These are phyloP conservation scores for Antennarius striatus DNA, from an alignment of 2,113 vertebrate genomes.

Conservation along the genomic window DNA sequence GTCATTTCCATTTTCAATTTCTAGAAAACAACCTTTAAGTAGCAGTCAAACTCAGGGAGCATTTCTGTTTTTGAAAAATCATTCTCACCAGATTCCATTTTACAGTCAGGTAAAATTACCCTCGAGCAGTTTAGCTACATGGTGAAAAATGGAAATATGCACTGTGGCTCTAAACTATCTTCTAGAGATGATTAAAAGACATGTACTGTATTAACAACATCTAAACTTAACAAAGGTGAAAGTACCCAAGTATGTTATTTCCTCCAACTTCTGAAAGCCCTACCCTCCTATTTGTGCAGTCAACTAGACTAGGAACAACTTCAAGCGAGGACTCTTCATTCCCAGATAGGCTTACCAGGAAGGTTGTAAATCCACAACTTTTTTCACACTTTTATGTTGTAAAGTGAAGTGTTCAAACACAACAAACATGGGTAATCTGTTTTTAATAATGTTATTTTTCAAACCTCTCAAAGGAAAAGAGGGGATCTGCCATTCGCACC, in stretches of 20 bases:
- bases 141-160: constrained; percentile 44
- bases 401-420: constrained; percentile 56
- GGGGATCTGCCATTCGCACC: constrained; percentile 6
- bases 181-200: constrained; percentile 49
- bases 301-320: constrained; percentile 63
- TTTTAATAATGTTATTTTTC: constrained; percentile 56
- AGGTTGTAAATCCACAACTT: not conserved
- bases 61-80: not conserved
- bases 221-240: constrained; percentile 68
- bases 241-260: constrained; percentile 41
- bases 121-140: constrained; percentile 23
- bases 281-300: constrained; percentile 59
- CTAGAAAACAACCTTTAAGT: too few species aligned
- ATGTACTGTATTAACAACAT: constrained; percentile 57
- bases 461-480: constrained; percentile 23
- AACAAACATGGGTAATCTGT: constrained; percentile 50
- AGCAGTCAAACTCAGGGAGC: too few species aligned
- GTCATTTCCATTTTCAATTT: too few species aligned
- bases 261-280: constrained; percentile 46
- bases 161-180: constrained; percentile 48
- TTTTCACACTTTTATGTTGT: constrained; percentile 51
- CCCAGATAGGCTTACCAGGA: constrained; percentile 59
- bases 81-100: constrained; percentile 12
- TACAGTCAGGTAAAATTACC: constrained; percentile 42
- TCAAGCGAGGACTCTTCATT: constrained; percentile 59